Percentiles rank a stretch among this genome's conserved stretches.
These are phyloP conservation scores for Eidolon dupreanum DNA, from an alignment of 2,797 vertebrate species.

Conservation along the genomic window DNA sequence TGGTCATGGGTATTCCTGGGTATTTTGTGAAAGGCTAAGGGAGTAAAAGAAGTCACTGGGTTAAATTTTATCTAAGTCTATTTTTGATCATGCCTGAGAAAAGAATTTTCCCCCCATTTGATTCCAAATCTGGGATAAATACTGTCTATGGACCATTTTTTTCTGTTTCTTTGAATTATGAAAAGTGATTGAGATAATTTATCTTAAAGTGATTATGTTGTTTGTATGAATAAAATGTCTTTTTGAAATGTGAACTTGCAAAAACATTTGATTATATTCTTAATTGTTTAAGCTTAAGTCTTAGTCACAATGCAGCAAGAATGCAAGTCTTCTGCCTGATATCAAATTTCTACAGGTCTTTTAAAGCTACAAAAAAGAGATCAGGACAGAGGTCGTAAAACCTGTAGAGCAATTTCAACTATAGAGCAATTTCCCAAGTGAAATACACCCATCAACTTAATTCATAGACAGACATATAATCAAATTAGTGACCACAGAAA, in stretches of 20 bases:
- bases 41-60: neutral
- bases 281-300: neutral
- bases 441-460: constrained; percentile 42
- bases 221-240: neutral
- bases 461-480: constrained; percentile 29
- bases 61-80: neutral
- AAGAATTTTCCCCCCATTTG: neutral
- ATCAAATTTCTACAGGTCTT: constrained; percentile 43
- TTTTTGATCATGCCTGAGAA: neutral
- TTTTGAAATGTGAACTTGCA: constrained; percentile 22
- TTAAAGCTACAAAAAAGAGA: constrained; percentile 65
- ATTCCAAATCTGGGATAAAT: constrained; percentile 8
- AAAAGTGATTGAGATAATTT: constrained; percentile 40
- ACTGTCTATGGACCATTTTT: neutral
- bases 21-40: constrained; percentile 11
- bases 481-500: neutral
- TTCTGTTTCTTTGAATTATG: neutral
- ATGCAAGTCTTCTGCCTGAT: neutral
- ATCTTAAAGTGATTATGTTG: neutral
- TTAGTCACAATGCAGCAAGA: neutral
- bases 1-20: neutral
- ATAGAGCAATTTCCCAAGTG: constrained; percentile 39
- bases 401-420: constrained; percentile 61
- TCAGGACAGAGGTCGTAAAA: constrained; percentile 59
- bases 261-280: neutral